phyloP scores from a whole-genome alignment of 1,140 invertebrate genomes.

The Aporrectodea caliginosa region DNA sequence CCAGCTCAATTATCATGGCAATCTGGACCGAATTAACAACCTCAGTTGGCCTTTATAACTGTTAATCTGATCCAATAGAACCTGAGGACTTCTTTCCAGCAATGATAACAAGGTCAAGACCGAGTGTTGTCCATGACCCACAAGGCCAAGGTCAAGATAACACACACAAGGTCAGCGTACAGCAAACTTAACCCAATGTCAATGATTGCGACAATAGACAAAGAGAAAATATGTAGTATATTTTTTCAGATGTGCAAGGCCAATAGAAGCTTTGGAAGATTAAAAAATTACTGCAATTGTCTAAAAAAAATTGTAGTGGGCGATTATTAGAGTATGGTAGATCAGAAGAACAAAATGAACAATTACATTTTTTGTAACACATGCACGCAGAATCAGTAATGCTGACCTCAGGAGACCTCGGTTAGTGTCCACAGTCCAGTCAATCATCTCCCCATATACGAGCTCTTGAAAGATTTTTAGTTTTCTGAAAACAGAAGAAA shows the following conservation, averaged over 20 bases:
- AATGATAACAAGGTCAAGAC: too few relatives aligned
- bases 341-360: neutral
- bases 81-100: too few relatives aligned
- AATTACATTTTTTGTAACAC: neutral
- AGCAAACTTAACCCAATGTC: too few relatives aligned
- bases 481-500: neutral
- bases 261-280: neutral
- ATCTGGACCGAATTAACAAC: too few relatives aligned
- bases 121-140: too few relatives aligned
- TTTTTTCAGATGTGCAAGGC: neutral
- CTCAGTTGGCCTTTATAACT: too few relatives aligned
- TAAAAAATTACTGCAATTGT: neutral
- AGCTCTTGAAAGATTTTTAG: neutral
- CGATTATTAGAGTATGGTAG: neutral
- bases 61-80: too few relatives aligned
- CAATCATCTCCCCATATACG: neutral
- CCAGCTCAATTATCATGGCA: too few relatives aligned
- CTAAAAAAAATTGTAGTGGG: neutral
- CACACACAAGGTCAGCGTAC: too few relatives aligned
- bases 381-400: conserved; percentile 3
- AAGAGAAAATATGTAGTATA: neutral
- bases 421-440: neutral
- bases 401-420: neutral
- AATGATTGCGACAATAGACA: too few relatives aligned
- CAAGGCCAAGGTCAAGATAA: too few relatives aligned